Evolutionary conservation across 2,797 vertebrate species (phyloP).

Genomic region (Ceryle rudis): DNA sequence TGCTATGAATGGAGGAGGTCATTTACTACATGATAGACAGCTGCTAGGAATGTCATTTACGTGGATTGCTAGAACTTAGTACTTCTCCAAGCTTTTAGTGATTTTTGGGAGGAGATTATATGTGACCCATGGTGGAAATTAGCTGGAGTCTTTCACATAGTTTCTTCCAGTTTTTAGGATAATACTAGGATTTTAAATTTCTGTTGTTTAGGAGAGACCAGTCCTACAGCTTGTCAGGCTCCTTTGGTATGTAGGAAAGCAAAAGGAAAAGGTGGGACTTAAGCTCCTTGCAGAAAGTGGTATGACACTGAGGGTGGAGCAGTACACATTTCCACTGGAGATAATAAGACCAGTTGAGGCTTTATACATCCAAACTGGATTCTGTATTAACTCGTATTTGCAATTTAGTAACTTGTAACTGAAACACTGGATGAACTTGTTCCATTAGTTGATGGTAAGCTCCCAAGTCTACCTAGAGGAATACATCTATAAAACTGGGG

Average conservation of each 20-base stretch:
- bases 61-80: background rate
- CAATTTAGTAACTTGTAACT: background rate
- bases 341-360: background rate
- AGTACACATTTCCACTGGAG: background rate
- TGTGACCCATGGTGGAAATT: background rate
- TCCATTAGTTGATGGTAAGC: background rate
- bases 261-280: background rate
- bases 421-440: background rate
- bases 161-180: background rate
- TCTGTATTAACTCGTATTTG: background rate
- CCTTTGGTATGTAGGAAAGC: background rate
- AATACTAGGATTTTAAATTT: background rate
- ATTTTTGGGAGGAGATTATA: background rate
- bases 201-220: background rate
- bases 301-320: fast-evolving
- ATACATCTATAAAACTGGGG: background rate
- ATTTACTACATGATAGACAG: background rate
- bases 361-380: background rate
- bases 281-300: background rate
- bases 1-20: background rate
- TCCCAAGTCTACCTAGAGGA: background rate
- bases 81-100: background rate
- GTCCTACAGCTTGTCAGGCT: background rate
- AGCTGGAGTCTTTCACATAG: background rate
- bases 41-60: background rate